phyloP scores from a whole-genome alignment of 2,888 invertebrate species.

The Nezara viridula region DNA sequence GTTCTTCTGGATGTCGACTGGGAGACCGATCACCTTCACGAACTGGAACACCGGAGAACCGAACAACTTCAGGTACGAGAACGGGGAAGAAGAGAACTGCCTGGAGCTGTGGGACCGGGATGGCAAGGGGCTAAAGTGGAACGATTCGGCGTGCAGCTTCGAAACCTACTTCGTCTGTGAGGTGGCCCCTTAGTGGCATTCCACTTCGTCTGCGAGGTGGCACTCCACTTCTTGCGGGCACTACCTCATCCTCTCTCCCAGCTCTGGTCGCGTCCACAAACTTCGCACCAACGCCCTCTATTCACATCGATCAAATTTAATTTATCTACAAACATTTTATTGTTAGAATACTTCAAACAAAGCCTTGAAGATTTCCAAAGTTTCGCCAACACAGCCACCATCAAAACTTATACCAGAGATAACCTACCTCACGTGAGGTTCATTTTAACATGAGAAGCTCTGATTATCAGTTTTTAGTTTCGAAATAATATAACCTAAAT shows the following conservation, averaged over 20 bases:
- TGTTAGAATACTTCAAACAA: neutral
- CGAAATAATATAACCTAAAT: neutral
- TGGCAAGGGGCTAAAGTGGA: slow-evolving; percentile 93
- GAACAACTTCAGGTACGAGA: slow-evolving; percentile 93
- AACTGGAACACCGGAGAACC: slow-evolving; percentile 96
- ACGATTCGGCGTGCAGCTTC: slow-evolving; percentile 93
- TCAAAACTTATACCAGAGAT: no score
- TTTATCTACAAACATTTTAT: neutral
- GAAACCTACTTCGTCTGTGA: slow-evolving; percentile 94
- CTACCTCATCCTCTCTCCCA: neutral
- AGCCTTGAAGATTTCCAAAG: no score
- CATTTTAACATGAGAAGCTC: neutral
- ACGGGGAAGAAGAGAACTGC: slow-evolving; percentile 94
- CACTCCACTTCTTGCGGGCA: neutral
- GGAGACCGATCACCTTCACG: slow-evolving; percentile 88
- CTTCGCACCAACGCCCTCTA: neutral
- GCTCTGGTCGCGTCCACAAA: neutral
- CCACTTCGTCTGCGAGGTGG: slow-evolving; percentile 80
- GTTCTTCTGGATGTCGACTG: slow-evolving; percentile 95
- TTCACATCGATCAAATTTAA: neutral
- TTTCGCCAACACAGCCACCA: no score
- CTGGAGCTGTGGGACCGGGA: slow-evolving; percentile 92
- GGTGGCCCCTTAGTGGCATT: slow-evolving; percentile 70
- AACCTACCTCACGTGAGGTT: no score
- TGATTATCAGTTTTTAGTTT: neutral